Evolutionary conservation across 1,140 invertebrate species (phyloP).

Genomic region (Drosophila ficusphila): DNA sequence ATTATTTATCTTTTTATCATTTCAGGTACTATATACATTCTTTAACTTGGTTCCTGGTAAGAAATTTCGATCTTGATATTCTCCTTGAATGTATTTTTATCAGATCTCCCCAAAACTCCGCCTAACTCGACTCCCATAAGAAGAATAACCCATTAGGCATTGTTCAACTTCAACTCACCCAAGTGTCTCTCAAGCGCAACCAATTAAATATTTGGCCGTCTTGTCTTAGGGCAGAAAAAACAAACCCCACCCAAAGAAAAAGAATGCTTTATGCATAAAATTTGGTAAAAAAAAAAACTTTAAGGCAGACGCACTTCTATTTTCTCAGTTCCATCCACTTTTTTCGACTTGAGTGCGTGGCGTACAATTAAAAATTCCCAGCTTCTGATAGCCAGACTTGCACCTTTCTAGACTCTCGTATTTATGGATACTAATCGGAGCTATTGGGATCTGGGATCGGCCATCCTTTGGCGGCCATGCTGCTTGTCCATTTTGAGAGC

Average conservation of each 20-base stretch:
- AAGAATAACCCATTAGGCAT: conserved; percentile 52
- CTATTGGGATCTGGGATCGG: conserved; percentile 44
- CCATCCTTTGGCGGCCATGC: conserved; percentile 35
- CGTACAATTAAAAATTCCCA: conserved; percentile 76
- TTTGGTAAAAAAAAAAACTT: conserved; percentile 39
- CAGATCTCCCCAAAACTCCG: conserved; percentile 2
- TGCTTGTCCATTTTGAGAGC: conserved; percentile 64
- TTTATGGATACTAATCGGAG: conserved; percentile 78
- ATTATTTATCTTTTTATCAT: conserved; percentile 15
- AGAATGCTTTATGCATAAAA: conserved; percentile 64
- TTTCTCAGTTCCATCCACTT: conserved; percentile 18
- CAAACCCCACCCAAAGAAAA: conserved; percentile 4
- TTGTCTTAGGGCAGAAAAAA: conserved; percentile 29
- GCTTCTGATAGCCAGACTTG: conserved; percentile 67
- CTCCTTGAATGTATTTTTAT: conserved; percentile 11
- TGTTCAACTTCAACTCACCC: conserved; percentile 38
- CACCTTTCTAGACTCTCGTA: conserved; percentile 54
- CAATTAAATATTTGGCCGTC: conserved; percentile 71
- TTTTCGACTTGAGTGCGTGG: conserved; percentile 75
- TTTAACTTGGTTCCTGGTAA: conserved; percentile 9
- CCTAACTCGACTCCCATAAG: conserved; percentile 14
- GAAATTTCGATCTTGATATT: conserved; percentile 24
- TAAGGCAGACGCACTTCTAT: conserved; percentile 45
- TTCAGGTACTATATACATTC: conserved; percentile 18
- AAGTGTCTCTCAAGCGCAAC: conserved; percentile 71